phyloP scores from a whole-genome alignment of 2,797 vertebrate species.

The Cyclopterus lumpus region DNA sequence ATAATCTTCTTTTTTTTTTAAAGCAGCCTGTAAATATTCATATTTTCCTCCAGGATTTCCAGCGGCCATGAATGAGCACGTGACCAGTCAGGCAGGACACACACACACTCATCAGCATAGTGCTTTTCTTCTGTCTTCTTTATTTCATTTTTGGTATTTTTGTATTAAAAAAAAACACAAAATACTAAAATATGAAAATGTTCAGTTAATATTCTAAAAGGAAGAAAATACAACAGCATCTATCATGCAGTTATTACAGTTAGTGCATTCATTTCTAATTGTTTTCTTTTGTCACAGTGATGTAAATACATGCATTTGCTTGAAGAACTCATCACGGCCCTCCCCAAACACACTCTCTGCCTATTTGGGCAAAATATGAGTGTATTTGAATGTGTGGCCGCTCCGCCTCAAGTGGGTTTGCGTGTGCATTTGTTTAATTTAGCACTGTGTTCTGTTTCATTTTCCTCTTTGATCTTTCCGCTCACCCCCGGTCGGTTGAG shows the following conservation, averaged over 20 bases:
- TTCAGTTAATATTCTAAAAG: background rate
- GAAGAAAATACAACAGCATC: background rate
- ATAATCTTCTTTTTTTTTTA: background rate
- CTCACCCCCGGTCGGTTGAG: conserved; percentile 27
- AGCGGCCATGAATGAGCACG: background rate
- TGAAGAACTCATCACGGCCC: too few relatives aligned
- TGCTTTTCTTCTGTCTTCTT: background rate
- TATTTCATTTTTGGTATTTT: background rate
- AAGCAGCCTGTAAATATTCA: background rate
- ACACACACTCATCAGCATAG: background rate
- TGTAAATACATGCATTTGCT: background rate
- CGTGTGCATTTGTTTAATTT: conserved; percentile 16
- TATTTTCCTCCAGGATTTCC: background rate
- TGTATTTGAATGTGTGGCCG: background rate
- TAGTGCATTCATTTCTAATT: background rate
- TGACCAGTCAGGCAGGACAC: background rate
- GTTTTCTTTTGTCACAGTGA: background rate
- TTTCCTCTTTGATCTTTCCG: conserved; percentile 44
- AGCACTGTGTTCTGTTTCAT: conserved; percentile 8
- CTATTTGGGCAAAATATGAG: background rate
- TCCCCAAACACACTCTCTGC: background rate
- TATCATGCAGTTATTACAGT: background rate
- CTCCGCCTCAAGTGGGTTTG: conserved; percentile 2
- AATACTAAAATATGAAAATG: too few relatives aligned
- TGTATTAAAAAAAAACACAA: too few relatives aligned